phyloP scores from a whole-genome alignment of 2,888 invertebrate genomes.

The Ethmia dodecea region DNA sequence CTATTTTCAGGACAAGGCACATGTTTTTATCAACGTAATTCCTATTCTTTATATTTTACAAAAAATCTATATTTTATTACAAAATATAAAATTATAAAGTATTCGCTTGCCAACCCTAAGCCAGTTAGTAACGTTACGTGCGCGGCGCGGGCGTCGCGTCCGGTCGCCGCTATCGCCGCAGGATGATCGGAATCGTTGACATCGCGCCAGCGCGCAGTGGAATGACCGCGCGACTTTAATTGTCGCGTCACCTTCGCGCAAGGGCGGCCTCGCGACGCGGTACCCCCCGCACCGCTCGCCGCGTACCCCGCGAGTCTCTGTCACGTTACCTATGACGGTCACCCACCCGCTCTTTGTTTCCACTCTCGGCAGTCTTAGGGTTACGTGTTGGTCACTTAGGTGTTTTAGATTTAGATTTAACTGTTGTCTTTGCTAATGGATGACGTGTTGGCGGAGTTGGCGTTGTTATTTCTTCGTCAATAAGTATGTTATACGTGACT shows the following conservation, averaged over 20 bases:
- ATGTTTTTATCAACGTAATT: too few species aligned
- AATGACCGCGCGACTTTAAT: conserved; percentile 71
- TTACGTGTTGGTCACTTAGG: conserved; percentile 9
- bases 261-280: conserved; percentile 51
- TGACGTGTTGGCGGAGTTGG: background rate
- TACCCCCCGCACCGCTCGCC: conserved; percentile 19
- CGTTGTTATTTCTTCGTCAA: too few species aligned
- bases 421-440: too few species aligned
- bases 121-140: conserved; percentile 24
- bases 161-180: conserved; percentile 53
- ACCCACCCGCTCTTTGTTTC: conserved; percentile 41
- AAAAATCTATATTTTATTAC: too few species aligned
- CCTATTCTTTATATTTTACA: too few species aligned
- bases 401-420: too few species aligned
- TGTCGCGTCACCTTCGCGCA: conserved; percentile 71
- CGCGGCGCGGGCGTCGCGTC: conserved; percentile 49
- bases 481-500: too few species aligned
- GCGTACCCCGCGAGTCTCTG: conserved; percentile 26
- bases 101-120: conserved; percentile 26
- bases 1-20: too few species aligned
- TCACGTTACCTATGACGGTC: conserved; percentile 40
- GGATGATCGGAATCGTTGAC: conserved; percentile 73
- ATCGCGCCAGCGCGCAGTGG: conserved; percentile 42
- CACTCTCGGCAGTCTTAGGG: too few species aligned
- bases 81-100: too few species aligned